A percentile compares a stretch with the other conserved stretches of the same genome.
phyloP scores from a whole-genome alignment of 2,888 invertebrate genomes.

The Selenia dentaria region DNA sequence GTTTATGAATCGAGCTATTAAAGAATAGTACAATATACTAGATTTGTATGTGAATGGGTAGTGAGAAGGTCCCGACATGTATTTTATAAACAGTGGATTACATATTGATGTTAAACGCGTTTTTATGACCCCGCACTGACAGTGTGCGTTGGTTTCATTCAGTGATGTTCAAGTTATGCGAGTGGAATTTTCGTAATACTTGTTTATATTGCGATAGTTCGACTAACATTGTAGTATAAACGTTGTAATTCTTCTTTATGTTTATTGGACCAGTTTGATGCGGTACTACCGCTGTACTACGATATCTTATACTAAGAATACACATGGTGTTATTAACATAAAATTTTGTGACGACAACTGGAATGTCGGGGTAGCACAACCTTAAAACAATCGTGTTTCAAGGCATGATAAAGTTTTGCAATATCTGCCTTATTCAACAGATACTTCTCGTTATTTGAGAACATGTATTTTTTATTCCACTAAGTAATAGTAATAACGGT shows the following conservation, averaged over 20 bases:
- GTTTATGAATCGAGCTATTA: slow-evolving; percentile 16
- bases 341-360: not conserved
- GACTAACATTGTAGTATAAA: slow-evolving; percentile 18
- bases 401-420: too few relatives aligned
- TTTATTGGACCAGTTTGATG: slow-evolving; percentile 24
- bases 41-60: slow-evolving; percentile 27
- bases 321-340: slow-evolving; percentile 12
- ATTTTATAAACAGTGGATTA: slow-evolving; percentile 17
- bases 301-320: slow-evolving; percentile 8
- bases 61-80: slow-evolving; percentile 17
- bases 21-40: slow-evolving; percentile 11
- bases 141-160: slow-evolving; percentile 26
- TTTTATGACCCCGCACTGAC: slow-evolving; percentile 25
- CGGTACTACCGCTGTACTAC: slow-evolving; percentile 10
- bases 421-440: too few relatives aligned
- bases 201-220: slow-evolving; percentile 20
- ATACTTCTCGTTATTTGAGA: too few relatives aligned
- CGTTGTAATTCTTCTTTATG: slow-evolving; percentile 22
- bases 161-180: slow-evolving; percentile 12
- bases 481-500: too few relatives aligned
- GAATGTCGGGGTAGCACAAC: not conserved
- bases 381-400: too few relatives aligned
- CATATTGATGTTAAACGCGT: slow-evolving; percentile 15
- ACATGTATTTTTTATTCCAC: too few relatives aligned
- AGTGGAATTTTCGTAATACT: slow-evolving; percentile 25